Base-by-base conservation (phyloP, 2,888 invertebrate species). In the Zygaena filipendulae region DNA sequence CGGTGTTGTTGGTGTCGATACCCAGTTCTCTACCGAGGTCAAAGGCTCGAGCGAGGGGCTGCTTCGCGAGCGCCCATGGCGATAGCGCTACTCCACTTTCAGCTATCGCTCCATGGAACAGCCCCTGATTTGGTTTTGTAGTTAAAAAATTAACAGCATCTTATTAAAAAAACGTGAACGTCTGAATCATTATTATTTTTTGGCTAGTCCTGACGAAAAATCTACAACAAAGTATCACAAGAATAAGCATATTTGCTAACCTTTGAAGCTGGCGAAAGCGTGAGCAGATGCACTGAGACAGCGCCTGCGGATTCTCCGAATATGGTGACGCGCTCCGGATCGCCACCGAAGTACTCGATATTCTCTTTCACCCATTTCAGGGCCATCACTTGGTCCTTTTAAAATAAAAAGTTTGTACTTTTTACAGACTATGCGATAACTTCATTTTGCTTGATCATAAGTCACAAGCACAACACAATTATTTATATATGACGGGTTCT, bases 271-370 rank as follows among this genome's bases (percentile, higher is more conserved):
- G 82, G 74, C 1, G 85, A 83, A 2, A 85, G 57, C 66, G 84
- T 67, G 33, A 84, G 71, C 19, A 83, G 63, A 42, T 85, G 84
- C 1, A 84, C 84, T 3, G 84, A 84, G 6, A 82, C 83, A 0
- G 72, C 84, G 4, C 85, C 85, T 4, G 85, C 85, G 0, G 84
- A 84, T 54, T 85, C 84, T 1, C 85, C 85, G 47, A 84, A 85
- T 33, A 85, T 69, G 6, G 85, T 84, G 24, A 85, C 81, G 11
- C 75, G 68, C 0, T 54, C 42, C 1, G 84, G 75, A 52, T 85
- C 82, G 1, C 85, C 85, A 18, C 85, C 85, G 45, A 85, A 85
- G 5, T 69, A 71, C 23, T 75, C 82, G 23, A 85, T 84, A 49
- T 84, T 84, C 32, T 84, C 82, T 1, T 71, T 80, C 14, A 85